phyloP scores from a whole-genome alignment of 1,140 invertebrate species.

The Drosophila varians region DNA sequence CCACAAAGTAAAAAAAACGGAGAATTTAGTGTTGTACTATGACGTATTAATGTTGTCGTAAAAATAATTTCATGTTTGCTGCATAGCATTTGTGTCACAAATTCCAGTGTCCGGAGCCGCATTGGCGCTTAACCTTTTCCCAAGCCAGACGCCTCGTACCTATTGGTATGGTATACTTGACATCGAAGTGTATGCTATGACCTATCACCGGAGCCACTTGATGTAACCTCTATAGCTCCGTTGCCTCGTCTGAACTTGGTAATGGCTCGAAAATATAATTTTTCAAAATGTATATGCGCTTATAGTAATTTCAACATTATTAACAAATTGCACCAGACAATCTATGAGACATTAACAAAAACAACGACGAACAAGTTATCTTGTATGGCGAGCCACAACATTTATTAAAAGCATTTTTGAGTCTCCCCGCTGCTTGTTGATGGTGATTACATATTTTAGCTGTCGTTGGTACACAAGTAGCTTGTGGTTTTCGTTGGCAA shows the following conservation, averaged over 20 bases:
- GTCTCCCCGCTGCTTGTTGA: slow-evolving; percentile 46
- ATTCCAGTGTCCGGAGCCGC: slow-evolving; percentile 34
- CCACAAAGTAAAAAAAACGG: slow-evolving; percentile 9
- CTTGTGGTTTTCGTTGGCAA: slow-evolving; percentile 60
- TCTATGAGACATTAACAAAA: slow-evolving; percentile 41
- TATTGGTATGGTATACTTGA: slow-evolving; percentile 2
- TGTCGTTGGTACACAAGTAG: slow-evolving; percentile 70
- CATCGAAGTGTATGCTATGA: background rate
- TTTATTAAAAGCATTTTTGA: slow-evolving; percentile 78
- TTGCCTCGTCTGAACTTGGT: slow-evolving; percentile 36
- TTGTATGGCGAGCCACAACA: slow-evolving; percentile 59
- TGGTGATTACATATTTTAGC: slow-evolving; percentile 73
- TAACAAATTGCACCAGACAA: slow-evolving; percentile 70
- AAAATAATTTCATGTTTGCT: slow-evolving; percentile 59
- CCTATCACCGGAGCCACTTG: background rate
- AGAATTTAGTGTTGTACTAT: slow-evolving; percentile 54
- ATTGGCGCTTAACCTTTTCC: slow-evolving; percentile 50
- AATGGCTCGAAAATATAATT: slow-evolving; percentile 43
- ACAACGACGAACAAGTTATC: slow-evolving; percentile 53
- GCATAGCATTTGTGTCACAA: slow-evolving; percentile 61
- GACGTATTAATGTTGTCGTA: slow-evolving; percentile 63
- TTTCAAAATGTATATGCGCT: slow-evolving; percentile 34
- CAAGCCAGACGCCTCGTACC: slow-evolving; percentile 3
- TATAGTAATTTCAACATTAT: slow-evolving; percentile 77
- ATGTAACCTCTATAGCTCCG: background rate